phyloP scores from a whole-genome alignment of 2,888 invertebrate species.

The Ditula angustiorana region DNA sequence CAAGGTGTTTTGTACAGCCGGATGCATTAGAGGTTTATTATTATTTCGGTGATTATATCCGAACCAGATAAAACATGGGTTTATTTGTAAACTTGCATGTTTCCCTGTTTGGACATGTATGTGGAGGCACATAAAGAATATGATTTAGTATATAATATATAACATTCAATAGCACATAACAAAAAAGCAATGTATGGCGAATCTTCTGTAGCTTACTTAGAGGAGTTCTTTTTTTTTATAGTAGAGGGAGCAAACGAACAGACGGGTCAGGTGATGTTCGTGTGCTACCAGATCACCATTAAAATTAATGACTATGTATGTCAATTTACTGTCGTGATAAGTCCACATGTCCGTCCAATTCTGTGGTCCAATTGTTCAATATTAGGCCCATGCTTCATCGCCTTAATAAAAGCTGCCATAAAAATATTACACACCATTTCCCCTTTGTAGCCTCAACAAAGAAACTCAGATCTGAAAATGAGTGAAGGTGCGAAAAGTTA shows the following conservation, averaged over 20 bases:
- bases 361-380: conserved; percentile 22
- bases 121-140: too few relatives aligned
- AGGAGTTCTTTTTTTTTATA: too few relatives aligned
- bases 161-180: too few relatives aligned
- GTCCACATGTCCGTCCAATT: not conserved
- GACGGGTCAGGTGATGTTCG: too few relatives aligned
- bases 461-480: conserved; percentile 49
- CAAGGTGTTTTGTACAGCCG: not conserved
- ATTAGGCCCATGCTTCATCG: conserved; percentile 24
- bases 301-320: not conserved
- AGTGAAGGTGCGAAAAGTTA: conserved; percentile 66
- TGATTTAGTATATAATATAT: too few relatives aligned
- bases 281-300: not conserved
- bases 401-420: conserved; percentile 41
- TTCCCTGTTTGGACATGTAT: not conserved
- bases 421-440: conserved; percentile 51
- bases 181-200: too few relatives aligned
- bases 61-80: not conserved
- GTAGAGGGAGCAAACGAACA: too few relatives aligned
- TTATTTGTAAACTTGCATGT: too few relatives aligned
- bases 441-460: conserved; percentile 56
- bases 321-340: conserved; percentile 1
- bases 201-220: too few relatives aligned
- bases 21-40: not conserved
- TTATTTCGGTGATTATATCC: not conserved